Percentiles rank a stretch among this genome's conserved stretches.
These are phyloP conservation scores for Albula goreensis DNA, from an alignment of 2,113 vertebrate species.

Conservation along the genomic window DNA sequence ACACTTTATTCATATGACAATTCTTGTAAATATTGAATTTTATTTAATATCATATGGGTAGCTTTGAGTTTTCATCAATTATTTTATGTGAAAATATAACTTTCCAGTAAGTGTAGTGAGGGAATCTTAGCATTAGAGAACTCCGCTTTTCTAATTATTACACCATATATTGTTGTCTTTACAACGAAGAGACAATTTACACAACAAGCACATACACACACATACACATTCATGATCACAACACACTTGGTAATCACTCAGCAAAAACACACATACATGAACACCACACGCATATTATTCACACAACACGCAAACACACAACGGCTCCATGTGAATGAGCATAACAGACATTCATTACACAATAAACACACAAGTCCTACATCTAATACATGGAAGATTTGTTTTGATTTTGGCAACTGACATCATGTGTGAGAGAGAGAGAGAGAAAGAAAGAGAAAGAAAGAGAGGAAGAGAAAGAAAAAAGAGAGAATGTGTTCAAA, in stretches of 20 bases:
- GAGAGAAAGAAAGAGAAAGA: neutral
- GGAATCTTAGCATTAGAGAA: neutral
- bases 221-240: no score
- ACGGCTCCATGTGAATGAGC: no score
- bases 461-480: neutral
- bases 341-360: neutral
- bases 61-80: no score
- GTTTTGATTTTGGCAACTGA: neutral
- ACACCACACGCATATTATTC: no score
- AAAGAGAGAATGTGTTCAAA: slow-evolving; percentile 27
- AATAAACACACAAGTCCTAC: neutral
- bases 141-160: neutral
- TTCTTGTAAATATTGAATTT: neutral
- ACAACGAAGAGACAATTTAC: neutral
- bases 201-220: neutral
- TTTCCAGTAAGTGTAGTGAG: neutral
- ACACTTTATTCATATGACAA: neutral
- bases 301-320: no score
- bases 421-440: neutral
- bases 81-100: no score
- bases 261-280: neutral
- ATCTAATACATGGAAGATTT: neutral
- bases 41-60: no score
- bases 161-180: no score
- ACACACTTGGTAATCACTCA: neutral